Evolutionary conservation across 2,888 invertebrate genomes (phyloP).

Genomic region (Dorcus parallelipipedus): DNA sequence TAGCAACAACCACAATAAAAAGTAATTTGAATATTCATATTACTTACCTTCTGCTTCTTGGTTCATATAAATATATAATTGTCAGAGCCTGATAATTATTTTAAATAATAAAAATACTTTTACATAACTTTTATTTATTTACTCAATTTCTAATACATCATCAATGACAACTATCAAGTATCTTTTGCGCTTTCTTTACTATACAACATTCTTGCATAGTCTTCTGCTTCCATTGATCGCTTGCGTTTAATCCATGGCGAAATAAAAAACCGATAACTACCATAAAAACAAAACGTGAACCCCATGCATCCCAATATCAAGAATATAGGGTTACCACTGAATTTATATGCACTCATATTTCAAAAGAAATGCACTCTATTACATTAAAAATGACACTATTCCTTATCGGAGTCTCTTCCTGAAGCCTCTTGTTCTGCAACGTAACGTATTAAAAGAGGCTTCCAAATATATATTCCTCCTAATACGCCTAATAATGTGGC

Average conservation of each 20-base stretch:
- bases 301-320: conserved; percentile 27
- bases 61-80: no score
- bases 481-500: conserved; percentile 38
- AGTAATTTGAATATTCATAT: no score
- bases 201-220: conserved; percentile 22
- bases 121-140: no score
- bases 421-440: conserved; percentile 5
- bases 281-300: conserved; percentile 22
- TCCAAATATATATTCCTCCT: conserved; percentile 47
- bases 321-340: conserved; percentile 30
- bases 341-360: conserved; percentile 15
- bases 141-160: no score
- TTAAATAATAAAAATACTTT: no score
- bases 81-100: no score
- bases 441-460: conserved; percentile 36
- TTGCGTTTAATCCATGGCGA: conserved; percentile 29
- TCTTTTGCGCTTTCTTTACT: conserved; percentile 11
- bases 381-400: background rate
- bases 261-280: conserved; percentile 24
- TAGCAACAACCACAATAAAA: background rate
- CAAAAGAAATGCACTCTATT: background rate
- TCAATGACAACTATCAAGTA: no score
- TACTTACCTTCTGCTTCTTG: no score
- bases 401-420: background rate
- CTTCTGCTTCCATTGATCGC: conserved; percentile 19